Evolutionary conservation across 2,888 invertebrate species (phyloP).

Genomic region (Hirtodrosophila alboralis): DNA sequence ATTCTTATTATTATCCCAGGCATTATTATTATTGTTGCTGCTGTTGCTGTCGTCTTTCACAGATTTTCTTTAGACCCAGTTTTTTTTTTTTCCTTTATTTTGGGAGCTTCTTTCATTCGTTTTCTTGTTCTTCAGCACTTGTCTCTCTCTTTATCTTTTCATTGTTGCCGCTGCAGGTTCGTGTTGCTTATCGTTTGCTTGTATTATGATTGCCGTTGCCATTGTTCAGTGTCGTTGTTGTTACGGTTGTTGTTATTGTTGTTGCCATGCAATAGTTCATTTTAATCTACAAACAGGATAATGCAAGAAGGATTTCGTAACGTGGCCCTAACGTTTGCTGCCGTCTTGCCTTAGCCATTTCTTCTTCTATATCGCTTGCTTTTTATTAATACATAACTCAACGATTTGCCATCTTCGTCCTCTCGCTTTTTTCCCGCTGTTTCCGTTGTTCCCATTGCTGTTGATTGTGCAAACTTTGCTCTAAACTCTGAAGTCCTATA

Average conservation of each 20-base stretch:
- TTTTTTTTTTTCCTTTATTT: slow-evolving; percentile 12
- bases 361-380: slow-evolving; percentile 52
- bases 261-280: slow-evolving; percentile 76
- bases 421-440: slow-evolving; percentile 12
- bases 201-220: slow-evolving; percentile 72
- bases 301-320: slow-evolving; percentile 78
- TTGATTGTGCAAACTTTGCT: slow-evolving; percentile 61
- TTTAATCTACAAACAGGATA: slow-evolving; percentile 78
- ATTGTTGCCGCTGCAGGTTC: slow-evolving; percentile 55
- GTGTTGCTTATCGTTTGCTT: slow-evolving; percentile 77
- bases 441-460: slow-evolving; percentile 35
- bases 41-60: slow-evolving; percentile 57
- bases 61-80: slow-evolving; percentile 66
- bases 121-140: slow-evolving; percentile 44
- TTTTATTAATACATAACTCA: slow-evolving; percentile 61
- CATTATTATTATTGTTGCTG: slow-evolving; percentile 65
- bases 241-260: slow-evolving; percentile 41
- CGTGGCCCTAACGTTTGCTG: slow-evolving; percentile 56
- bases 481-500: slow-evolving; percentile 55
- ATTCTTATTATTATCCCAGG: slow-evolving; percentile 79
- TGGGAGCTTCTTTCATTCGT: slow-evolving; percentile 38
- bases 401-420: slow-evolving; percentile 43
- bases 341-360: slow-evolving; percentile 25
- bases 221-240: slow-evolving; percentile 55
- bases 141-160: slow-evolving; percentile 30